phyloP scores from a whole-genome alignment of 37 sponge, comb jelly and placozoan species.

The Geodia barretti region DNA sequence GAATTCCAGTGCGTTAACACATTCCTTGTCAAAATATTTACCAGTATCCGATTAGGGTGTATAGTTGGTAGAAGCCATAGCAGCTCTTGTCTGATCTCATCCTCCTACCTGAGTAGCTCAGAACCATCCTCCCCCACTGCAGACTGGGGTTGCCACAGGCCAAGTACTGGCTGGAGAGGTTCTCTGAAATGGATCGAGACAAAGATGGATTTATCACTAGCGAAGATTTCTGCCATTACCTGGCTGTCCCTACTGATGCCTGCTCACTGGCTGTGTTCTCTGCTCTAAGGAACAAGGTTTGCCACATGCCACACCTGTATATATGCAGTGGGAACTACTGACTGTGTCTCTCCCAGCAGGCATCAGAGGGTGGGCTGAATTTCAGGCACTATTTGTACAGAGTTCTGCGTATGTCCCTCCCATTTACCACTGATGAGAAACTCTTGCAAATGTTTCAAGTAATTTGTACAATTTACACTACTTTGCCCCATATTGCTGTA shows the following conservation, averaged over 20 bases:
- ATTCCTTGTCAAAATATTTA: not conserved
- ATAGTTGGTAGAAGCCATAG: too few species aligned
- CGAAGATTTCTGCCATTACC: constrained; percentile 34
- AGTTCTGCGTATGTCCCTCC: constrained; percentile 1
- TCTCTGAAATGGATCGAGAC: constrained; percentile 34
- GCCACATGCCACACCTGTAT: not conserved
- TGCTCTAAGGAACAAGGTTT: not conserved
- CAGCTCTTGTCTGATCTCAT: too few species aligned
- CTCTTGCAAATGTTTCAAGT: not conserved
- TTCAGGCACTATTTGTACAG: constrained; percentile 32
- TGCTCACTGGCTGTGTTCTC: constrained; percentile 24
- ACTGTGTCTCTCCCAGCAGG: not conserved
- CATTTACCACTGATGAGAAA: not conserved
- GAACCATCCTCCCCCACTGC: not conserved
- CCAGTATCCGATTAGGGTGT: not conserved
- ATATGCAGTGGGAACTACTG: not conserved
- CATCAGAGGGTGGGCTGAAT: not conserved
- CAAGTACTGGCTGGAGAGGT: constrained; percentile 27
- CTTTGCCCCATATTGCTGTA: not conserved
- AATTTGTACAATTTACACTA: not conserved
- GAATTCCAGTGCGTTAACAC: not conserved
- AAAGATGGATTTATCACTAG: constrained; percentile 38
- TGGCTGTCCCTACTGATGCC: constrained; percentile 42
- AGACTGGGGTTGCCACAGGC: constrained; percentile 15
- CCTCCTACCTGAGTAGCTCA: too few species aligned